Conservation (phyloP, 2,113 vertebrate genomes). For the Zosterops lateralis region DNA sequence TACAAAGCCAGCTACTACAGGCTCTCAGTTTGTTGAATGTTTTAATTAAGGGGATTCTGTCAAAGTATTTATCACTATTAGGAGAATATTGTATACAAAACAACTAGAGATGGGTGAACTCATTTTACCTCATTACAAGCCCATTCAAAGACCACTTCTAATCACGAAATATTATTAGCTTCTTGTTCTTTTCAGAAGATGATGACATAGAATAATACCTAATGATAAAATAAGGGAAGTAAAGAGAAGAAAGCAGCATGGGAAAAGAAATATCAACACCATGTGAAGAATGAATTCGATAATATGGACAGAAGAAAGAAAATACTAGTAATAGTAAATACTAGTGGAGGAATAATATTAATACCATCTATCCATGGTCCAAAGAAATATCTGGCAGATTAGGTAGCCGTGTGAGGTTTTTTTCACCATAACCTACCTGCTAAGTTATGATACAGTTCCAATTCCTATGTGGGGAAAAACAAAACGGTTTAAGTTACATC, state of each 20-base stretch:
- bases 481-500: neutral
- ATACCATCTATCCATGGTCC: neutral
- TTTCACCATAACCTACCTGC: neutral
- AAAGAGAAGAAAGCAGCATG: neutral
- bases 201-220: neutral
- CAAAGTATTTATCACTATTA: constrained; percentile 10
- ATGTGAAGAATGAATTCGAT: neutral
- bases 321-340: neutral
- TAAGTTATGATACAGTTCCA: neutral
- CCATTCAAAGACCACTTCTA: constrained; percentile 25
- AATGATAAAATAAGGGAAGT: neutral
- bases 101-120: neutral
- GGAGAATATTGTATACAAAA: constrained; percentile 1
- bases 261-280: neutral
- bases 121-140: constrained; percentile 12
- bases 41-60: constrained; percentile 20
- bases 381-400: neutral
- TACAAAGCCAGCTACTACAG: neutral
- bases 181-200: constrained; percentile 5
- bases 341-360: neutral
- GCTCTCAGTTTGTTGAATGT: neutral
- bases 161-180: constrained; percentile 9
- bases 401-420: neutral
- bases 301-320: neutral
- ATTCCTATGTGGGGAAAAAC: neutral